Percentiles rank a stretch among this genome's conserved stretches.
phyloP scores from a whole-genome alignment of 2,797 vertebrate genomes.

The Neosilurus hyrtlii region DNA sequence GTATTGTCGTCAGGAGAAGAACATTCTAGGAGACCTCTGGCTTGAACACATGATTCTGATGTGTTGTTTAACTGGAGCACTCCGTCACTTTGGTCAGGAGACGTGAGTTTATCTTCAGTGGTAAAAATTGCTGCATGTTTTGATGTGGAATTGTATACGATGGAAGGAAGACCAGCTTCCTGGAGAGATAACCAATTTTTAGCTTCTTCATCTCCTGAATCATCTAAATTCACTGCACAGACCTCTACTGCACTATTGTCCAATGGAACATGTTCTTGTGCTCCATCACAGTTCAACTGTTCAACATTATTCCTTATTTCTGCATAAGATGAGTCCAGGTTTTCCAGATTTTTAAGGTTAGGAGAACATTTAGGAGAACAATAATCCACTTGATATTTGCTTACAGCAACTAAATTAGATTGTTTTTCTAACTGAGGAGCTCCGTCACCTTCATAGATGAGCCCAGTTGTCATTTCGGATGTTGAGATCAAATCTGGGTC shows the following conservation, averaged over 20 bases:
- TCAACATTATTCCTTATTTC: background rate
- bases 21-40: slow-evolving; percentile 1
- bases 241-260: background rate
- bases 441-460: background rate
- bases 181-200: background rate
- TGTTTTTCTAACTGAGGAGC: background rate
- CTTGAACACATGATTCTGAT: background rate
- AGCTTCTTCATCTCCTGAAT: slow-evolving; percentile 7
- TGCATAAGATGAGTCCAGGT: background rate
- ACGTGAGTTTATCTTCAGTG: background rate
- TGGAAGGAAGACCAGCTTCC: slow-evolving; percentile 48
- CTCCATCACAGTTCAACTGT: background rate
- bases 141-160: too few species aligned
- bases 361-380: background rate
- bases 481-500: background rate
- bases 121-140: background rate
- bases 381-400: background rate
- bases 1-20: background rate
- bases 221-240: slow-evolving; percentile 15
- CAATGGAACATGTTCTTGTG: background rate
- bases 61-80: background rate
- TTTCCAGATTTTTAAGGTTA: background rate
- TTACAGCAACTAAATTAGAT: background rate
- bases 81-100: background rate
- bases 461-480: background rate